A percentile compares a stretch with the other conserved stretches of the same genome.
Conservation (phyloP, 2,797 vertebrate species). For the Muraenolepis orangiensis region DNA sequence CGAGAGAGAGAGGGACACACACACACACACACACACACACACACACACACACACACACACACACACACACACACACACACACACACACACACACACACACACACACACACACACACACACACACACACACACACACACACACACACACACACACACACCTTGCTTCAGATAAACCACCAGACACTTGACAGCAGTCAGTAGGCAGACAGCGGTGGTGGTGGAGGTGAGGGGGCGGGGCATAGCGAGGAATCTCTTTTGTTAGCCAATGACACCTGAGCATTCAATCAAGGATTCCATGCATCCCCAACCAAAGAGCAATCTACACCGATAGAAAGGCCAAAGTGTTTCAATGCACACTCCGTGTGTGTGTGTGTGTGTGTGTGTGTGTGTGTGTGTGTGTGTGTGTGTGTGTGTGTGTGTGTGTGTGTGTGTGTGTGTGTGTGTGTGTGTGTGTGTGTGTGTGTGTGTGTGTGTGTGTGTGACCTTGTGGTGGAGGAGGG, state of each 20-base stretch:
- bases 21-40: constrained; percentile 24
- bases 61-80: constrained; percentile 21
- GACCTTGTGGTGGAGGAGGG: too few species aligned
- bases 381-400: too few species aligned
- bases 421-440: too few species aligned
- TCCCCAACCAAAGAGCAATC: constrained; percentile 30
- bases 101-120: constrained; percentile 18
- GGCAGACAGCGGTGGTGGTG: background rate
- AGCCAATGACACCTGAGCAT: constrained; percentile 37
- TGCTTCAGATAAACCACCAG: constrained; percentile 46
- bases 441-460: too few species aligned
- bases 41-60: constrained; percentile 18
- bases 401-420: constrained; percentile 14
- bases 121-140: constrained; percentile 37
- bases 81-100: constrained; percentile 24
- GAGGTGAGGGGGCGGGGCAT: constrained; percentile 12
- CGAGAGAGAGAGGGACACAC: constrained; percentile 10
- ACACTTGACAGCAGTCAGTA: constrained; percentile 18
- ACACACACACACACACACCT: constrained; percentile 44
- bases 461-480: background rate
- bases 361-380: background rate
- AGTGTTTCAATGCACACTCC: constrained; percentile 31
- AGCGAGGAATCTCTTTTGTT: constrained; percentile 39
- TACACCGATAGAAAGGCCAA: constrained; percentile 22
- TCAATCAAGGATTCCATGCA: constrained; percentile 51